Evolutionary conservation across 2,888 invertebrate genomes (phyloP), one percentile per base, ranked within the genome.

Genomic region (Muschampia plurimacula): DNA sequence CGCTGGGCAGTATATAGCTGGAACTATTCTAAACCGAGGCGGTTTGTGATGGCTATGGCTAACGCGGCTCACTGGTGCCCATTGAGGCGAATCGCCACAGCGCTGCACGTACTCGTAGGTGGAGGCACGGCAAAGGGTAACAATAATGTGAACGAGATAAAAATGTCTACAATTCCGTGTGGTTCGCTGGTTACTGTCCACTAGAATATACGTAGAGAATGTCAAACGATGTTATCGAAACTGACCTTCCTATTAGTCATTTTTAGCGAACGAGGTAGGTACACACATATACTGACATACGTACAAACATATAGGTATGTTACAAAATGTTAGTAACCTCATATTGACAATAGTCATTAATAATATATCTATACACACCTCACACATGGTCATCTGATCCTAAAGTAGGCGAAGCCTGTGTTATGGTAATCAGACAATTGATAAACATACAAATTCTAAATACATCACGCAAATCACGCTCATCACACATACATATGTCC

Each of bases 11-110:
- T 80, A 77, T 81, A 79, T 78, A 79, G 75, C 76, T 77, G 74
- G 74, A 80, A 83, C 80, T 82, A 83, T 84, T 86, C 83, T 87
- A 81, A 46, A 83, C 85, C 81, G 82, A 83, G 82, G 78, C 77
- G 82, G 81, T 80, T 80, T 78, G 83, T 82, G 85, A 82, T 81
- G 82, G 82, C 81, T 81, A 81, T 81, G 82, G 82, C 82, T 81
- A 81, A 74, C 78, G 83, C 91, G 88, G 89, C 89, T 91, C 92
- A 91, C 79, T 89, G 92, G 82, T 84, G 85, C 90, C 85, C 87
- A 89, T 83, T 85, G 86, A 84, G 81, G 82, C 84, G 89, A 77
- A 81, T 78, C 81, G 78, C 79, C 79, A 81, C 46, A 59, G 55
- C 67, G 59, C 69, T 52, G 39, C 22, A 13, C 67, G 28, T 32